These are phyloP conservation scores for Blera fallax DNA, from an alignment of 2,888 invertebrate genomes.

Conservation along the genomic window DNA sequence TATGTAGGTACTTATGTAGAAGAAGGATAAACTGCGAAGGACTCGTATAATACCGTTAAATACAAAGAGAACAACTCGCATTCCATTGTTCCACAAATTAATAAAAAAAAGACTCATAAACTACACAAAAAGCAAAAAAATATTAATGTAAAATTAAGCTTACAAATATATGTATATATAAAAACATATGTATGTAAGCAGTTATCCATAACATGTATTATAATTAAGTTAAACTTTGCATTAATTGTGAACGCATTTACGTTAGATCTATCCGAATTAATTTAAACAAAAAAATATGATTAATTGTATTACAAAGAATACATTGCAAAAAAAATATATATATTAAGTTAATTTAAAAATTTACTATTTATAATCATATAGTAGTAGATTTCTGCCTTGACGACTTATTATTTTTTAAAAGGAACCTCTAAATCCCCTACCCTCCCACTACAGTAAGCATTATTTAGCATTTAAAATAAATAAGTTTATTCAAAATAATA, in stretches of 20 bases:
- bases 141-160: constrained; percentile 9
- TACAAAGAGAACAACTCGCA: constrained; percentile 17
- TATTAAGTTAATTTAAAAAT: constrained; percentile 27
- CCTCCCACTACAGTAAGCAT: constrained; percentile 23
- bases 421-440: constrained; percentile 35
- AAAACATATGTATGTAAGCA: constrained; percentile 74
- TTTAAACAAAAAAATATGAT: background rate
- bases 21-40: background rate
- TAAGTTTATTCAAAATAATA: constrained; percentile 27
- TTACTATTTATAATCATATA: constrained; percentile 32
- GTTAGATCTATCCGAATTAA: constrained; percentile 30
- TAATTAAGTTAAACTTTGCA: constrained; percentile 48
- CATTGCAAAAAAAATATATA: constrained; percentile 4
- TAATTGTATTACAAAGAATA: constrained; percentile 52
- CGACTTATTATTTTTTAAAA: constrained; percentile 70
- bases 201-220: constrained; percentile 67
- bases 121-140: constrained; percentile 42
- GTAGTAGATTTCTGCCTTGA: constrained; percentile 63
- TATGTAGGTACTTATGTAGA: constrained; percentile 10
- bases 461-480: constrained; percentile 16
- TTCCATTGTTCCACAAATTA: constrained; percentile 59
- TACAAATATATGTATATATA: background rate
- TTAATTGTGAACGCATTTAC: constrained; percentile 61
- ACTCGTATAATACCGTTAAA: background rate
- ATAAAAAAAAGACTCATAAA: constrained; percentile 74